phyloP scores from a whole-genome alignment of 2,888 invertebrate genomes.

The Lypha dubia region DNA sequence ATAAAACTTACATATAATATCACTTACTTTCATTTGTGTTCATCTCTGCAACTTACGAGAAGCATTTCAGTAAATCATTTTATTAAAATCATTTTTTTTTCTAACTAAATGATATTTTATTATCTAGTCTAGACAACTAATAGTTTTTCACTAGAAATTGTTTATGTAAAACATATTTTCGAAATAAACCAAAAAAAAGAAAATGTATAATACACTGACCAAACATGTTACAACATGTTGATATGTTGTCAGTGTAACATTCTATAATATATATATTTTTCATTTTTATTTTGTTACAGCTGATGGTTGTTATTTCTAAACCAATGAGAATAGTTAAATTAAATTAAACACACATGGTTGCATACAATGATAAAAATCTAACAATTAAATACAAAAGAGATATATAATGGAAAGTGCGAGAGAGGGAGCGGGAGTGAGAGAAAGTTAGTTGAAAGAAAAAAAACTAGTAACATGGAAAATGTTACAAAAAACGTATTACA shows the following conservation, averaged over 20 bases:
- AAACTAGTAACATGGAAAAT: neutral
- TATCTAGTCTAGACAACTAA: slow-evolving; percentile 71
- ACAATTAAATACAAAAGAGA: slow-evolving; percentile 63
- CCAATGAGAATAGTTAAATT: slow-evolving; percentile 68
- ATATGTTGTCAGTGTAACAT: slow-evolving; percentile 33
- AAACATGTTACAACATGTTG: slow-evolving; percentile 23
- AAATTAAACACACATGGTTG: slow-evolving; percentile 70
- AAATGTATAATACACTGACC: slow-evolving; percentile 25
- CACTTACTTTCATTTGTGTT: neutral
- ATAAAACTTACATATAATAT: no score
- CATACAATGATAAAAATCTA: slow-evolving; percentile 68
- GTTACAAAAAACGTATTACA: slow-evolving; percentile 8
- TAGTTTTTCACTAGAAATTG: slow-evolving; percentile 56
- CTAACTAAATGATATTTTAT: slow-evolving; percentile 54
- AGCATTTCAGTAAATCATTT: slow-evolving; percentile 49
- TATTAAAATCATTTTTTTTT: slow-evolving; percentile 12
- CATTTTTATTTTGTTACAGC: no score
- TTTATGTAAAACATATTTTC: slow-evolving; percentile 61
- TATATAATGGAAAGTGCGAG: no score
- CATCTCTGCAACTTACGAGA: neutral
- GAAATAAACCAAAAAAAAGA: slow-evolving; percentile 9
- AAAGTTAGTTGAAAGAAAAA: no score
- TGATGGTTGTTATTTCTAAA: slow-evolving; percentile 52
- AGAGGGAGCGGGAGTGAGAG: no score
- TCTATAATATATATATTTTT: neutral